Conservation (phyloP, 2,888 invertebrate genomes). For the Machimus atricapillus region DNA sequence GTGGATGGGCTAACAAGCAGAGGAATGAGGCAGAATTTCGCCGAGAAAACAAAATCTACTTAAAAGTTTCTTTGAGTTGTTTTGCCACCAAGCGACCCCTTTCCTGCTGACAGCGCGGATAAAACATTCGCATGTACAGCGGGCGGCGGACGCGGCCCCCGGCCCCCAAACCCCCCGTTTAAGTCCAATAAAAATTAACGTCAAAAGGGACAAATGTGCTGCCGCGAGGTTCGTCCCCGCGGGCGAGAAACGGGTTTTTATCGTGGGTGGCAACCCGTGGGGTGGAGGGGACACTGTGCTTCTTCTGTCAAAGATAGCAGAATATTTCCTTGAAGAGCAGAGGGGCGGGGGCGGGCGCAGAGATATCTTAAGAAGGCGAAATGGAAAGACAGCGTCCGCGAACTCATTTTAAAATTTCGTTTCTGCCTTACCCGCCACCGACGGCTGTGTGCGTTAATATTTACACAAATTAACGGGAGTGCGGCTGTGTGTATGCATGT, state of each 20-base stretch:
- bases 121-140: not conserved
- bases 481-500: not conserved
- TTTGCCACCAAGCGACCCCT: slow-evolving; percentile 28
- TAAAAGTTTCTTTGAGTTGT: slow-evolving; percentile 33
- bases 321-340: not conserved
- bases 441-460: slow-evolving; percentile 33
- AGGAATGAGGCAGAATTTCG: slow-evolving; percentile 11
- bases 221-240: slow-evolving; percentile 32
- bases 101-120: not conserved
- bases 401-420: slow-evolving; percentile 38
- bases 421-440: not conserved
- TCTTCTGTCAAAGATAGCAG: slow-evolving; percentile 16
- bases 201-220: slow-evolving; percentile 52
- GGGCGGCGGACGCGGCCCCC: slow-evolving; percentile 19
- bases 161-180: slow-evolving; percentile 52
- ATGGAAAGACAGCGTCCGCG: slow-evolving; percentile 33
- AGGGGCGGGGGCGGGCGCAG: not conserved
- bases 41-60: slow-evolving; percentile 33
- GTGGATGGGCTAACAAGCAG: not conserved
- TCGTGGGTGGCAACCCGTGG: slow-evolving; percentile 46
- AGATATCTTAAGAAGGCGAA: slow-evolving; percentile 26
- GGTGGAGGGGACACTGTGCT: slow-evolving; percentile 18
- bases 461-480: slow-evolving; percentile 27
- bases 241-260: slow-evolving; percentile 1
- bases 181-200: slow-evolving; percentile 57